phyloP scores from a whole-genome alignment of 2,888 invertebrate species.

The Gisinianus flammeolus region DNA sequence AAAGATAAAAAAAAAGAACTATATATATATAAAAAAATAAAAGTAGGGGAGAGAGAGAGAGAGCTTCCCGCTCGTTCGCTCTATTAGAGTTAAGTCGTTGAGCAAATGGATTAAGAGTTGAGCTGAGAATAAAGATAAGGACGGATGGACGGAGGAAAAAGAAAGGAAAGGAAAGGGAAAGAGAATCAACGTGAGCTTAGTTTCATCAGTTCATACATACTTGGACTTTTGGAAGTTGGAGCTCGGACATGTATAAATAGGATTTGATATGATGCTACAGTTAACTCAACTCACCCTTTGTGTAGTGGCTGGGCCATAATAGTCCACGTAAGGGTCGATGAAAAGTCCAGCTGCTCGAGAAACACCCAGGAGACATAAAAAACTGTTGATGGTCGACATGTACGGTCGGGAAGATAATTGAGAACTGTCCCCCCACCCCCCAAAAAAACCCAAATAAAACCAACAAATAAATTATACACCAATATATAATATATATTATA shows the following conservation, averaged over 20 bases:
- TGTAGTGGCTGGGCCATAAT: not conserved
- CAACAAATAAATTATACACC: constrained; percentile 8
- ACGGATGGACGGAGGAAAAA: not conserved
- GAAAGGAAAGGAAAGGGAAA: not conserved
- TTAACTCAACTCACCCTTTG: not conserved
- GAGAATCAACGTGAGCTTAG: too few relatives aligned
- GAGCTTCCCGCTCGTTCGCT: not conserved
- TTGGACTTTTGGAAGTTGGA: not conserved
- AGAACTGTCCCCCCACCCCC: constrained; percentile 61
- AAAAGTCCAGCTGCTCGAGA: constrained; percentile 66
- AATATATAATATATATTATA: not conserved
- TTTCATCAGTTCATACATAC: too few relatives aligned
- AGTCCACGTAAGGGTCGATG: constrained; percentile 65
- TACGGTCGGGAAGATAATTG: constrained; percentile 66
- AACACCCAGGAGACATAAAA: constrained; percentile 66
- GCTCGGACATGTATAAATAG: not conserved
- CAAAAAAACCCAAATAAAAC: constrained; percentile 18
- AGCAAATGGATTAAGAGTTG: constrained; percentile 14
- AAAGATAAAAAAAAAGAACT: too few relatives aligned
- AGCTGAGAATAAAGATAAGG: constrained; percentile 10
- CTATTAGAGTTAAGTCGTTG: not conserved
- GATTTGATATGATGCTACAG: not conserved
- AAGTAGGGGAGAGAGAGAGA: too few relatives aligned
- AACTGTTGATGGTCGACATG: constrained; percentile 67
- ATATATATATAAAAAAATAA: too few relatives aligned